Conservation (phyloP, 1,140 invertebrate genomes). For the Sitophilus oryzae region DNA sequence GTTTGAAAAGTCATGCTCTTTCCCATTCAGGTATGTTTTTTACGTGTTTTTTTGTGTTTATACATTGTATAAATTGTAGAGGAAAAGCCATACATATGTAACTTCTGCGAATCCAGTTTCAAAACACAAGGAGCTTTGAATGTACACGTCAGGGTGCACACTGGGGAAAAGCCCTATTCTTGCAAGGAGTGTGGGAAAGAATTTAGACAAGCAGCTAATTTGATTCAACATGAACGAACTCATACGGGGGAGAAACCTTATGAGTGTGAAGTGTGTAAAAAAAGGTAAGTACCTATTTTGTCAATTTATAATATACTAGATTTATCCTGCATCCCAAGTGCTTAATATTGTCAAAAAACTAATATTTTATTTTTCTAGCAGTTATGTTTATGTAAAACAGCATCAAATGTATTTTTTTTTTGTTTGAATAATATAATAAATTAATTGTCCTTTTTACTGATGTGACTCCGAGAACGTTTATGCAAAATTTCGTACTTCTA, state of each 20-base stretch:
- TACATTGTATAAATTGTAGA: conserved; percentile 21
- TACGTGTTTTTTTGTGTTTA: too few species aligned
- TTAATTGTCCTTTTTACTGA: too few species aligned
- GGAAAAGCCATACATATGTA: conserved; percentile 42
- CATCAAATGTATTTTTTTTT: too few species aligned
- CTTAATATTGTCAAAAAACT: not conserved
- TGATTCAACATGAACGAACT: conserved; percentile 45
- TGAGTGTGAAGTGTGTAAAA: conserved; percentile 46
- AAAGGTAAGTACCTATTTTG: conserved; percentile 3
- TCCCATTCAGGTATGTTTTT: conserved; percentile 39
- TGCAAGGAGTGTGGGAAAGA: conserved; percentile 34
- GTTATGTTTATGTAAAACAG: too few species aligned
- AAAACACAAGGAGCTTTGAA: conserved; percentile 27
- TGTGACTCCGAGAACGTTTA: too few species aligned
- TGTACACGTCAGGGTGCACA: conserved; percentile 35
- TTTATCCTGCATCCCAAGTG: not conserved
- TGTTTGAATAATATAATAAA: too few species aligned
- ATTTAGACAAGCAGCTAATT: conserved; percentile 39
- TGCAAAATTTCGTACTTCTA: too few species aligned
- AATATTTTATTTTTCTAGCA: too few species aligned
- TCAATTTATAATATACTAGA: not conserved
- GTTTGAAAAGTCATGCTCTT: conserved; percentile 56
- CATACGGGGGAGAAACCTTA: conserved; percentile 51
- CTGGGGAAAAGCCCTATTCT: conserved; percentile 50
- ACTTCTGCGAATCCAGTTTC: conserved; percentile 40